Evolutionary conservation across 2,888 invertebrate genomes (phyloP), one percentile per base, ranked within the genome.

Genomic region (Agrotis ipsilon): DNA sequence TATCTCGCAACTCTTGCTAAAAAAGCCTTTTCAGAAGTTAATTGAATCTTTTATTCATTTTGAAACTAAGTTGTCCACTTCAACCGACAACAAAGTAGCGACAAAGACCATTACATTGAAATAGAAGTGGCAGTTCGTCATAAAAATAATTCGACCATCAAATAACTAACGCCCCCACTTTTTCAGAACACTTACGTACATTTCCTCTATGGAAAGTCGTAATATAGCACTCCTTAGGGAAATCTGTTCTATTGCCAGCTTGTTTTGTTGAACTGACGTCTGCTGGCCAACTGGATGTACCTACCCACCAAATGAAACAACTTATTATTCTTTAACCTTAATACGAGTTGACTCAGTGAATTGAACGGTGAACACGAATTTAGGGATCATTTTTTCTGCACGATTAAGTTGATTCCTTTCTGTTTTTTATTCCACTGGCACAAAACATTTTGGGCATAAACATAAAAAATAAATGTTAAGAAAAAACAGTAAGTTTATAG

Each of bases 171-270:
- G 76, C 77, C 76, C 65, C 68, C 83, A 83, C 81, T 83, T 88
- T 87, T 88, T 86, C 81, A 80, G 72, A 78, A 85, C 83, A 84
- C 84, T 84, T 86, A 86, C 85, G 85, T 84, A 86, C 82, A 84
- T 89, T 90, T 89, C 79, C 88, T 87, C 86, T 90, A 90, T 93
- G 88, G 87, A 91, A 92, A 92, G 88, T 91, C 89, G 91, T 93
- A 92, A 93, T 93, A 90, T 92, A 91, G 87, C 81, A 88, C 88
- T 88, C 94, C 89, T 93, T 9, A 69, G 94, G 94, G 94, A 94
- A 94, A 94, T 94, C 90, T 91, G 85, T 89, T 90, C 89, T 92
- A 94, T 94, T 92, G 93, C 93, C 90, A 87, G 92, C 93, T 93
- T 93, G 91, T 94, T 93, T 90, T 91, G 91, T 90, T 90, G 88